Conservation (phyloP, 2,113 vertebrate species). For the Marmota flaviventris region DNA sequence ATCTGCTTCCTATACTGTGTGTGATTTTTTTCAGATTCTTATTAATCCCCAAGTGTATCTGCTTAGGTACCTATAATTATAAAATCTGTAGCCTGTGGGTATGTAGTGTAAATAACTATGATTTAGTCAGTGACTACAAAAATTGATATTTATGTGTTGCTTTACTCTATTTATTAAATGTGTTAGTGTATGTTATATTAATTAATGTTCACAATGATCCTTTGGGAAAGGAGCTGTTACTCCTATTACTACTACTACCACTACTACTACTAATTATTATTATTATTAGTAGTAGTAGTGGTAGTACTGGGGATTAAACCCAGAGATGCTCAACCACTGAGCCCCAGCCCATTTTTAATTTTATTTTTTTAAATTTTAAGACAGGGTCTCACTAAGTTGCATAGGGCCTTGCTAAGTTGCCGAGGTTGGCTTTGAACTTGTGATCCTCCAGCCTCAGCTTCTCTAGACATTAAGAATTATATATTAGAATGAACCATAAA, state of each 20-base stretch:
- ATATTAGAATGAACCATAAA: not conserved
- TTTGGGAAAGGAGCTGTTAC: not conserved
- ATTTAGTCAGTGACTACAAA: not conserved
- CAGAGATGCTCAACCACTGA: too few relatives aligned
- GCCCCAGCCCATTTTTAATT: too few relatives aligned
- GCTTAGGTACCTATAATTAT: not conserved
- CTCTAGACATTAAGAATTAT: not conserved
- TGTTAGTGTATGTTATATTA: not conserved
- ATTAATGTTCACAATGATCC: not conserved
- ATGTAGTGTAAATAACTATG: not conserved
- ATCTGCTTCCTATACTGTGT: not conserved
- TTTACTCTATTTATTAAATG: not conserved
- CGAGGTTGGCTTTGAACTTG: too few relatives aligned
- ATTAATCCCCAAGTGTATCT: not conserved
- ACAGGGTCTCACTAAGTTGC: too few relatives aligned
- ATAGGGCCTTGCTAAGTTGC: too few relatives aligned
- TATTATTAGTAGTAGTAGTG: too few relatives aligned
- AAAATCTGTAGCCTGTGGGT: not conserved
- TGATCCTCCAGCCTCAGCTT: too few relatives aligned
- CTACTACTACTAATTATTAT: too few relatives aligned
- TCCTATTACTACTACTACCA: not conserved
- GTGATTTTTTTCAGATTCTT: not conserved
- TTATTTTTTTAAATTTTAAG: too few relatives aligned
- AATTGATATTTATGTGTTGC: not conserved
- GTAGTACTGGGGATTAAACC: too few relatives aligned